These are phyloP conservation scores for Wiebesia pumilae DNA, from an alignment of 1,140 invertebrate genomes.

Conservation along the genomic window DNA sequence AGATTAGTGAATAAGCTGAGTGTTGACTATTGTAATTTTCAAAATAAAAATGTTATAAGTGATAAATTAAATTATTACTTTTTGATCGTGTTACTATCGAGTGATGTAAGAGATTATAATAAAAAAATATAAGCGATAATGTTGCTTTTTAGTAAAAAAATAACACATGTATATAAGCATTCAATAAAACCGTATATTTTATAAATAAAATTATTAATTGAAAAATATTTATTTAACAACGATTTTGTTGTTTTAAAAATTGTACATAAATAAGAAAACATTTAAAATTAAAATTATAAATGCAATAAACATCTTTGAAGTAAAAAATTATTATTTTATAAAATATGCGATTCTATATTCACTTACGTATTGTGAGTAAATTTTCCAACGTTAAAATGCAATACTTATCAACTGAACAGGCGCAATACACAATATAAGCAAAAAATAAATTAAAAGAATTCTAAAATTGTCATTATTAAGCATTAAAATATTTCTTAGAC, in stretches of 20 bases:
- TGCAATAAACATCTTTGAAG: background rate
- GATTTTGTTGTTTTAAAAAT: too few relatives aligned
- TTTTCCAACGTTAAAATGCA: background rate
- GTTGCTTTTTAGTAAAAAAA: background rate
- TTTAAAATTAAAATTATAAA: background rate
- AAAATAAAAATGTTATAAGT: background rate
- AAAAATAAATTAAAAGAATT: background rate
- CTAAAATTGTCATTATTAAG: background rate
- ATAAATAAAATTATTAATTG: background rate
- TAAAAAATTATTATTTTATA: background rate
- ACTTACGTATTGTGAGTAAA: background rate
- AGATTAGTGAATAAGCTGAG: constrained; percentile 3
- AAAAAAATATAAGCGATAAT: background rate
- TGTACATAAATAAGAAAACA: too few relatives aligned
- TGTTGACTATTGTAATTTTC: background rate
- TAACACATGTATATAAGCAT: background rate
- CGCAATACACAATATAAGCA: background rate
- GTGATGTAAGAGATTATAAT: background rate
- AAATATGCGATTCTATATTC: background rate
- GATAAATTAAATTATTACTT: constrained; percentile 1
- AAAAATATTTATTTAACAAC: too few relatives aligned
- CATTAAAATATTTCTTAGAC: background rate
- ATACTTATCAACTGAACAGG: constrained; percentile 7
- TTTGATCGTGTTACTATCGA: background rate
- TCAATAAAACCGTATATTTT: background rate